Base-by-base conservation (phyloP, 2,797 vertebrate genomes). In the Tenualosa thibaudeaui region DNA sequence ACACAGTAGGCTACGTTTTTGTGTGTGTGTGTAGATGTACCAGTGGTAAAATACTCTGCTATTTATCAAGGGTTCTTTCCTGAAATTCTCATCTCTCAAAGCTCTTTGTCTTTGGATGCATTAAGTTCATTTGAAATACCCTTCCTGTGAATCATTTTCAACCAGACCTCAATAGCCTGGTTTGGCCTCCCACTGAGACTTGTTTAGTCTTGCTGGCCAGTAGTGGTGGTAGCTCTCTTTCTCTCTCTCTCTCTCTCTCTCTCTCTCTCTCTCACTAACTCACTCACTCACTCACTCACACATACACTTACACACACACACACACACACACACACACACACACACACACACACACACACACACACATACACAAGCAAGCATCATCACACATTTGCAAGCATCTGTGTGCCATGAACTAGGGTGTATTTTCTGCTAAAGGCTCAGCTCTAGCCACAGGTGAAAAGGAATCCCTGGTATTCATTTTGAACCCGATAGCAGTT, bases 171-270 rank as follows among this genome's bases (percentile, higher is more conserved):
- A 22, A 6, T 17, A 46, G 19, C 17, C 71, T 78, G 5, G 71
- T 2, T 43, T 17, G 71, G 71, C 71, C 40, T 78, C 71, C 71
- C 15, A 78, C 40, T n/a, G 71, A 78, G 71, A 7, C 71, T 78
- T 78, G 71, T 71, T 71, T 71, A 40, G 68, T 78, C 71, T 78
- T 78, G 71, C 71, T 78, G 37, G 71, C 37, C 37, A 9, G 26
- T 71, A 37, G 37, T 43, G 71, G 40, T 43, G 58, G 58, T 7
- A 62, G 58, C 15, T 65, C 62, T 65, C 62, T 65, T 24, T 65
- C 22, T 65, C 60, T 12, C 60, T 65, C 60, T 65, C 60, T 65
- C 68, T 71, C 68, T 71, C n/a, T 71, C 68, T 40, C 68, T 71
- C 68, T 71, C n/a, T 71, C 65, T 40, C 31, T 26, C 62, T 31